Conservation (phyloP, 1,140 invertebrate genomes). For the Globodera ellingtonae region DNA sequence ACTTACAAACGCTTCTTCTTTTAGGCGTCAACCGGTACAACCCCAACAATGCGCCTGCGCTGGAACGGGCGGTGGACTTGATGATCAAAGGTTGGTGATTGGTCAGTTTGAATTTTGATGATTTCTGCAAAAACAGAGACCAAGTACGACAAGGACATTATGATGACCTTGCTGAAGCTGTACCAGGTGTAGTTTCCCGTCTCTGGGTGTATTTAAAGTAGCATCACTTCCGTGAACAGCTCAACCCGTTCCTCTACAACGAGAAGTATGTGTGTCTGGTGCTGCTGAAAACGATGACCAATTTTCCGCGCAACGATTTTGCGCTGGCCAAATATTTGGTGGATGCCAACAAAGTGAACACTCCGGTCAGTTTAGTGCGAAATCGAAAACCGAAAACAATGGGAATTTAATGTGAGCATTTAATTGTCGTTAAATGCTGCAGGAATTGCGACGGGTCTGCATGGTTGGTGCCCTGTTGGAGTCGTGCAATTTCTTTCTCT, state of each 20-base stretch:
- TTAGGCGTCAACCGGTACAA: slow-evolving; percentile 54
- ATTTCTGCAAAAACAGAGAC: slow-evolving; percentile 40
- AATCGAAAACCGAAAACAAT: background rate
- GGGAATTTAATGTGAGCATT: slow-evolving; percentile 1
- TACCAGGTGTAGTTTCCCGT: slow-evolving; percentile 49
- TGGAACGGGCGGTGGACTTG: slow-evolving; percentile 42
- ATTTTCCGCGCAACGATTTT: slow-evolving; percentile 61
- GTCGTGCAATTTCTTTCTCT: slow-evolving; percentile 60
- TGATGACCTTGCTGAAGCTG: slow-evolving; percentile 61
- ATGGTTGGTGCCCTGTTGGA: slow-evolving; percentile 58
- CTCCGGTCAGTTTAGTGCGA: slow-evolving; percentile 37
- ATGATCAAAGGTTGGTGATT: slow-evolving; percentile 43
- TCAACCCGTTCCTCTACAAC: slow-evolving; percentile 49
- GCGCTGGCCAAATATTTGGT: slow-evolving; percentile 63
- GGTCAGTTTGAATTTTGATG: background rate
- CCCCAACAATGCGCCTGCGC: slow-evolving; percentile 46
- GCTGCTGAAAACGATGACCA: slow-evolving; percentile 63
- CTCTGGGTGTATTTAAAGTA: slow-evolving; percentile 19
- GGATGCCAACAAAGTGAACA: slow-evolving; percentile 51
- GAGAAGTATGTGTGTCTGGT: slow-evolving; percentile 54
- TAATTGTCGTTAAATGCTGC: background rate
- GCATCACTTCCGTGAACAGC: slow-evolving; percentile 32
- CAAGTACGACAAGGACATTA: slow-evolving; percentile 63
- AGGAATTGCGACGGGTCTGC: slow-evolving; percentile 59
- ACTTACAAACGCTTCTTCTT: background rate